Evolutionary conservation across 2,797 vertebrate species (phyloP), one percentile per base, ranked within the genome.

Genomic region (Caiman crocodilus): DNA sequence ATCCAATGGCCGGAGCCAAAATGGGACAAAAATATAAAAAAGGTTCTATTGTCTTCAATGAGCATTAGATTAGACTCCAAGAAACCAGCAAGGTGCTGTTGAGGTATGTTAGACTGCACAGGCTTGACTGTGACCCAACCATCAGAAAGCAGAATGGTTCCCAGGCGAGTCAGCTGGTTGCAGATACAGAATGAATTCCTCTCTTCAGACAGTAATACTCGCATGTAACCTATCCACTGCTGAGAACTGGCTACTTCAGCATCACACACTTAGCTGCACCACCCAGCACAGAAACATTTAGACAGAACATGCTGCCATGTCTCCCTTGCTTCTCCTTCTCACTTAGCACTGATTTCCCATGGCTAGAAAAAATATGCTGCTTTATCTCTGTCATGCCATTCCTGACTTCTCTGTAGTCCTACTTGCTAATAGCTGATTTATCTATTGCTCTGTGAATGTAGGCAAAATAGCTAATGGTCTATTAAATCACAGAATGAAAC

Each of bases 301-400:
- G 85, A 64, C 88, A 85, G 88, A 92, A 91, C 4, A 76, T 79
- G 42, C 17, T 91, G n/a, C 88, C 21, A 2, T 89, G 80, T 79
- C 76, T 86, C 35, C 57, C 88, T 32, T 78, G 58, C 85, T 92
- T 1, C 0, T 42, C 55, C 82, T 85, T 84, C 81, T 86, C 87
- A 79, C 84, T 84, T 59, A 73, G 16, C 59, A 64, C 10, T 25
- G 78, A 84, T 79, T 89, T 90, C 28, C 87, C 79, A 86, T 94
- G 26, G 95, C 92, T 90, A 95, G 42, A 88, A 89, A 91, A 58
- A 50, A 20, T 18, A 3, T 1, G 50, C 79, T 87, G 80, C 76
- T 96, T 94, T 94, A 77, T 97, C 93, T 96, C 97, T 97, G 95
- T 92, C 94, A 84, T 93, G 78, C 76, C 23, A 87, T 78, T 79